These are phyloP conservation scores for Drosophila merina DNA, from an alignment of 2,888 invertebrate species.

Conservation along the genomic window DNA sequence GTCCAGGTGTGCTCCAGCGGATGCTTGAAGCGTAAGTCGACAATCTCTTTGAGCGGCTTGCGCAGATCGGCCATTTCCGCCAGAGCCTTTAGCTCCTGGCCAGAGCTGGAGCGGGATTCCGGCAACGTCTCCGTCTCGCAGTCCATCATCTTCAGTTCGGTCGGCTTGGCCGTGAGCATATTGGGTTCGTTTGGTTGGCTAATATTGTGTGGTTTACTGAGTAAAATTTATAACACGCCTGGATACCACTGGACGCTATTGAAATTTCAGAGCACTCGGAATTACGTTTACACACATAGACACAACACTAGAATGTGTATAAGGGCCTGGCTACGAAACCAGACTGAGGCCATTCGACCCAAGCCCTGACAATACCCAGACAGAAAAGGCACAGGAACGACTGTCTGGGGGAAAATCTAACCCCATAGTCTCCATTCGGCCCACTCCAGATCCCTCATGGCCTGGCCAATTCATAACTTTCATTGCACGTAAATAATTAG, in stretches of 20 bases:
- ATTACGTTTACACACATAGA: constrained; percentile 30
- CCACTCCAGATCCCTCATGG: background rate
- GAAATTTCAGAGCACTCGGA: constrained; percentile 36
- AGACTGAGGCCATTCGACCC: constrained; percentile 15
- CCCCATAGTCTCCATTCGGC: background rate
- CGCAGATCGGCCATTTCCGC: background rate
- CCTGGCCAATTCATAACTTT: constrained; percentile 37
- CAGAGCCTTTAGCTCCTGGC: constrained; percentile 33
- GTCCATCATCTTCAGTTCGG: constrained; percentile 46
- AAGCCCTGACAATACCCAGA: constrained; percentile 15
- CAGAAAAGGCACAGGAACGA: constrained; percentile 31
- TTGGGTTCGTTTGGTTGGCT: background rate
- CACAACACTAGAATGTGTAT: constrained; percentile 45
- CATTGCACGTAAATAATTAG: constrained; percentile 51
- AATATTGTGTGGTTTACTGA: constrained; percentile 16
- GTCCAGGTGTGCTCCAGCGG: constrained; percentile 98
- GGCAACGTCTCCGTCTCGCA: constrained; percentile 38
- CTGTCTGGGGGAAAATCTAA: background rate
- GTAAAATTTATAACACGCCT: constrained; percentile 24
- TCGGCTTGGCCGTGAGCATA: constrained; percentile 52
- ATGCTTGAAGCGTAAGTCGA: constrained; percentile 88
- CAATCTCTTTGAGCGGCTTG: constrained; percentile 17
- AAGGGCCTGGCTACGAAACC: constrained; percentile 19
- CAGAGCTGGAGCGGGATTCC: constrained; percentile 44
- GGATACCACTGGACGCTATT: constrained; percentile 15